Conservation (phyloP, 2,797 vertebrate species). For the Enteromius mattozi region DNA sequence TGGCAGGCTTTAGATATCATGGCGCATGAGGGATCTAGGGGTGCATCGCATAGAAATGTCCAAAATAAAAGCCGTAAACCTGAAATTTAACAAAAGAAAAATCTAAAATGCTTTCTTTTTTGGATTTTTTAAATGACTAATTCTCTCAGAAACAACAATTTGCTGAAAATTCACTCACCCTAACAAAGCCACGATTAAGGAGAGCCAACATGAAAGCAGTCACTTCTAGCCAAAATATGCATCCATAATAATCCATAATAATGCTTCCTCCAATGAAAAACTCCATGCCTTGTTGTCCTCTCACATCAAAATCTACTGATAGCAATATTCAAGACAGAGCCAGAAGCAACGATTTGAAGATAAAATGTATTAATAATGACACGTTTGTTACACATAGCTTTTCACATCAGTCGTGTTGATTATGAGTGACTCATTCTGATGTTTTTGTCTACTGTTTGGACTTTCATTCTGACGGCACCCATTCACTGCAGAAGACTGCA, state of each 20-base stretch:
- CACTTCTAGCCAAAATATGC: background rate
- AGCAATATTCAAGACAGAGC: background rate
- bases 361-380: background rate
- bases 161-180: background rate
- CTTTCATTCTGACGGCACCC: background rate
- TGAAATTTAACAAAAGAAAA: constrained; percentile 23
- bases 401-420: background rate
- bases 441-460: background rate
- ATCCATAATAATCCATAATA: background rate
- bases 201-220: background rate
- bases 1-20: constrained; percentile 80
- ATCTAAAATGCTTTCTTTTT: constrained; percentile 58
- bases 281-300: background rate
- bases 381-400: background rate
- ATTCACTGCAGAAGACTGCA: background rate
- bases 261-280: background rate
- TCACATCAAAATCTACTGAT: background rate
- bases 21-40: constrained; percentile 69
- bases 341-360: background rate
- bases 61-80: constrained; percentile 44
- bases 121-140: background rate
- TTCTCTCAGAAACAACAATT: background rate
- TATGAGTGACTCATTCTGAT: background rate
- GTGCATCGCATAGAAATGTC: constrained; percentile 67
- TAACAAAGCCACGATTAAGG: too few species aligned